phyloP scores from a whole-genome alignment of 2,888 invertebrate species.

The Uloborus plumipes region DNA sequence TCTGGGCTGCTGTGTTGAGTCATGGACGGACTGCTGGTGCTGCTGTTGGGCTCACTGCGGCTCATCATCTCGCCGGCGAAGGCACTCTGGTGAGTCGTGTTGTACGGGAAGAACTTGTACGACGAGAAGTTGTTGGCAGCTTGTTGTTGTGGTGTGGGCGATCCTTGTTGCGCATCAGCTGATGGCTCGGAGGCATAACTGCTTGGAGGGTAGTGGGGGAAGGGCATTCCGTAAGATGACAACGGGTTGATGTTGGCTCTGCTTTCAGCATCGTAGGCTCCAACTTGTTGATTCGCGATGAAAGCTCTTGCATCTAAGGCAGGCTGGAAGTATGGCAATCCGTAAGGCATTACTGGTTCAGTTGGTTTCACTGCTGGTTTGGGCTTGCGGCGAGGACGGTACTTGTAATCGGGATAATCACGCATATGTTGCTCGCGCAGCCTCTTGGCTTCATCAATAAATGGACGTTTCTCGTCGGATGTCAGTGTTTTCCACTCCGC shows the following conservation, averaged over 20 bases:
- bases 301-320: conserved; percentile 19
- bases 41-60: conserved; percentile 18
- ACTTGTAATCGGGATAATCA: conserved; percentile 73
- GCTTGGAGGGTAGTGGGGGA: conserved; percentile 8
- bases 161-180: neutral
- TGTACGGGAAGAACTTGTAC: conserved; percentile 19
- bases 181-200: neutral
- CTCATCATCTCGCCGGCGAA: neutral
- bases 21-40: conserved; percentile 6
- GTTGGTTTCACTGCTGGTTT: conserved; percentile 36
- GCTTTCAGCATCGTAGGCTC: conserved; percentile 11
- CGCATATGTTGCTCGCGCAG: conserved; percentile 73
- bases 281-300: conserved; percentile 18
- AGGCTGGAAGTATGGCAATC: neutral
- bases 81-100: neutral
- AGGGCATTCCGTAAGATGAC: conserved; percentile 22
- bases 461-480: conserved; percentile 73
- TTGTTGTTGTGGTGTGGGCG: conserved; percentile 1
- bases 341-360: conserved; percentile 13
- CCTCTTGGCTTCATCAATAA: conserved; percentile 74
- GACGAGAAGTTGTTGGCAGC: neutral
- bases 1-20: conserved; percentile 4
- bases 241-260: conserved; percentile 5
- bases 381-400: conserved; percentile 68
- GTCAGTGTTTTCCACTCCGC: conserved; percentile 73